Conservation (phyloP, 2,888 invertebrate species). For the Labia minor region DNA sequence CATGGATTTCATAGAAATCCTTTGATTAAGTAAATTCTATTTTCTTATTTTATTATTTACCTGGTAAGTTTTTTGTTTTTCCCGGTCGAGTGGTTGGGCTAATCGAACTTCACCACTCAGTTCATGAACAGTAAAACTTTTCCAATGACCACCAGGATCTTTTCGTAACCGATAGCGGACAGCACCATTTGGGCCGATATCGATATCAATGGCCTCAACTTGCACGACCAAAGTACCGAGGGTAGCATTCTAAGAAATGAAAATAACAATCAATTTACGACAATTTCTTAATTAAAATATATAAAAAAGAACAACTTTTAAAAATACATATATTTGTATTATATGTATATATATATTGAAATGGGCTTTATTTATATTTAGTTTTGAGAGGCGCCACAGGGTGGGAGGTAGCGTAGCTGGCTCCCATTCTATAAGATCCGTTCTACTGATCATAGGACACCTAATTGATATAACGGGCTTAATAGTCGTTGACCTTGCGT, state of each 20-base stretch:
- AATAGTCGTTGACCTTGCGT: too few relatives aligned
- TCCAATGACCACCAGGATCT: conserved; percentile 72
- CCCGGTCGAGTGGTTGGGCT: conserved; percentile 60
- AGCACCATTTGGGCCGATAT: conserved; percentile 81
- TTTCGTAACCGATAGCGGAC: conserved; percentile 70
- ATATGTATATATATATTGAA: too few relatives aligned
- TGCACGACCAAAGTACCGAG: conserved; percentile 69
- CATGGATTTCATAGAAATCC: too few relatives aligned
- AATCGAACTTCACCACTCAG: conserved; percentile 67
- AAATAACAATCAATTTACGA: conserved; percentile 1
- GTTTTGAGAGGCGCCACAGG: too few relatives aligned
- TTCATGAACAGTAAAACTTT: conserved; percentile 69
- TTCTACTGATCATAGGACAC: too few relatives aligned
- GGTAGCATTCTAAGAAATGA: conserved; percentile 59
- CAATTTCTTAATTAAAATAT: conserved; percentile 9
- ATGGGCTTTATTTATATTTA: too few relatives aligned
- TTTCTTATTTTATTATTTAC: too few relatives aligned
- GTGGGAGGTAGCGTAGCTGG: too few relatives aligned
- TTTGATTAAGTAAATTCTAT: too few relatives aligned
- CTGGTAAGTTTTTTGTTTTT: conserved; percentile 77
- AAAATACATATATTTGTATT: background rate
- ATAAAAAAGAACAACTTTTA: too few relatives aligned
- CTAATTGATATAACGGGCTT: too few relatives aligned
- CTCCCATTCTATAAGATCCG: too few relatives aligned
- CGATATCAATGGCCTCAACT: conserved; percentile 76